Percentiles rank a stretch among this genome's conserved stretches.
These are phyloP conservation scores for Ctenicera cuprea DNA, from an alignment of 2,888 invertebrate species.

Conservation along the genomic window DNA sequence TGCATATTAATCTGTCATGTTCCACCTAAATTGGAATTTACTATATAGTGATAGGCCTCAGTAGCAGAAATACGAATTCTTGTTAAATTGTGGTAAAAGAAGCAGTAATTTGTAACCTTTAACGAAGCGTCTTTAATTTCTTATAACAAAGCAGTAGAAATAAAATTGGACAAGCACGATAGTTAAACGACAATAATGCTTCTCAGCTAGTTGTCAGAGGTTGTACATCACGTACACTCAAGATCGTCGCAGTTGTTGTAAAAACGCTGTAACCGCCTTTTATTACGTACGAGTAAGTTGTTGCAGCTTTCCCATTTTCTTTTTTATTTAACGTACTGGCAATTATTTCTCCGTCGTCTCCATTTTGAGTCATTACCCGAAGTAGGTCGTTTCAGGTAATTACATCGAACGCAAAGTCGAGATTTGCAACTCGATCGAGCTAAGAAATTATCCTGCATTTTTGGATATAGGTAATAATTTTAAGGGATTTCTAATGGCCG, in stretches of 20 bases:
- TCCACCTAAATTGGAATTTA: too few species aligned
- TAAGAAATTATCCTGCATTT: slow-evolving; percentile 2
- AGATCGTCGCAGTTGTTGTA: slow-evolving; percentile 13
- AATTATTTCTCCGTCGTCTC: slow-evolving; percentile 11
- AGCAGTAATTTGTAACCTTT: too few species aligned
- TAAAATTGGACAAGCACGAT: too few species aligned
- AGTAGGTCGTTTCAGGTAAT: slow-evolving; percentile 9
- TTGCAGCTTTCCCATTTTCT: slow-evolving; percentile 9
- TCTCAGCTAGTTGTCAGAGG: background rate
- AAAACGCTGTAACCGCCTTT: slow-evolving; percentile 14
- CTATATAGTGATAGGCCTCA: too few species aligned
- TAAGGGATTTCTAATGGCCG: slow-evolving; percentile 13
- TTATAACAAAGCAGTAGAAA: too few species aligned
- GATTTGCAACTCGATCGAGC: slow-evolving; percentile 1
- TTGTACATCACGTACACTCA: background rate
- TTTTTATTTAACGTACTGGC: background rate
- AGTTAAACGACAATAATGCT: too few species aligned
- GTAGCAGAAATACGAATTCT: too few species aligned
- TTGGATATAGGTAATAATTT: slow-evolving; percentile 5
- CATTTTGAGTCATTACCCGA: slow-evolving; percentile 14
- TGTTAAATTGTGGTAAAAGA: too few species aligned
- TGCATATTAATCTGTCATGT: too few species aligned
- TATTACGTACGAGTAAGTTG: slow-evolving; percentile 12
- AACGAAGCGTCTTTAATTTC: too few species aligned
- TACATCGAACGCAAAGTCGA: too few species aligned